Percentiles rank a stretch among this genome's conserved stretches.
Evolutionary conservation across 2,888 invertebrate species (phyloP).

Genomic region (Eilema caniola): DNA sequence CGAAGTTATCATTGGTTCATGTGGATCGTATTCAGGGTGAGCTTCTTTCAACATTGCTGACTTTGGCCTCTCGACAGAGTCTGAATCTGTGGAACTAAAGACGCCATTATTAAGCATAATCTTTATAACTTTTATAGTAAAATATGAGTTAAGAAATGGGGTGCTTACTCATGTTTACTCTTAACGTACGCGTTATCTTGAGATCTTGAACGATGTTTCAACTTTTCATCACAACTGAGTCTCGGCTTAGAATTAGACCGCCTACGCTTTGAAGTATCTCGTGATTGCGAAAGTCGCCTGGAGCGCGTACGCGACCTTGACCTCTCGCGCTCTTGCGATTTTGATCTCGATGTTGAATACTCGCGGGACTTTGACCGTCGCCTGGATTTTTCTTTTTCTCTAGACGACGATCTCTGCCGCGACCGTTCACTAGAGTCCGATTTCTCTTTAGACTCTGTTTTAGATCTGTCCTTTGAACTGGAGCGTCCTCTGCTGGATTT

Average conservation of each 20-base stretch:
- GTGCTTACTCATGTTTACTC: constrained; percentile 78
- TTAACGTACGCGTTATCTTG: constrained; percentile 72
- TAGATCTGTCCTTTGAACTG: constrained; percentile 64
- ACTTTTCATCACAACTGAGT: constrained; percentile 65
- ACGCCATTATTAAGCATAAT: neutral
- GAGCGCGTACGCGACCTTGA: constrained; percentile 58
- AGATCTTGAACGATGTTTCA: constrained; percentile 74
- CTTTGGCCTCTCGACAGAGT: constrained; percentile 80
- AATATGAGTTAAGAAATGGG: neutral
- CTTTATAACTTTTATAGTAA: neutral
- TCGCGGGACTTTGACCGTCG: constrained; percentile 64
- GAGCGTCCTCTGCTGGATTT: constrained; percentile 64
- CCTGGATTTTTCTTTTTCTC: constrained; percentile 66
- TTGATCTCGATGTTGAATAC: constrained; percentile 60
- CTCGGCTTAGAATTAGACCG: constrained; percentile 61
- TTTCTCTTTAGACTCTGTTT: constrained; percentile 66
- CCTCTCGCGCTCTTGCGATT: constrained; percentile 61
- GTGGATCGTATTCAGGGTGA: constrained; percentile 83
- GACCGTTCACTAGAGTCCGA: constrained; percentile 65
- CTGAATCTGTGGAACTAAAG: constrained; percentile 80
- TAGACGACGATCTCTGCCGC: constrained; percentile 68
- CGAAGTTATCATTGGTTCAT: constrained; percentile 84
- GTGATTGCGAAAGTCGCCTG: constrained; percentile 56
- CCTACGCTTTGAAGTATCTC: constrained; percentile 49
- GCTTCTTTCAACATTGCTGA: constrained; percentile 80